Conservation (phyloP, 2,888 invertebrate species). For the Chydorus sphaericus region DNA sequence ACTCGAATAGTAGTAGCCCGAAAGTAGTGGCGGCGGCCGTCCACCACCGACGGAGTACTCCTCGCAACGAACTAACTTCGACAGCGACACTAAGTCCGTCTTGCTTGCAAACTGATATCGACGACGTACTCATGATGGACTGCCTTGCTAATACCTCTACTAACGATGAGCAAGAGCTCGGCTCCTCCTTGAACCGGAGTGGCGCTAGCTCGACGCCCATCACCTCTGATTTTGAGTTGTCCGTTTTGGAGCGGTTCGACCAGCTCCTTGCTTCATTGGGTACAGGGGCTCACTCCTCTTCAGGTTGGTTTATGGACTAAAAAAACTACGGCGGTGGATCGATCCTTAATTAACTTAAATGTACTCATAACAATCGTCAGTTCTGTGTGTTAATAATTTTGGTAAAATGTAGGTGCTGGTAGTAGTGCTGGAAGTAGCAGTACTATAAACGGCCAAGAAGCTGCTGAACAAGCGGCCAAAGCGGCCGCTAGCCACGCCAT, state of each 20-base stretch:
- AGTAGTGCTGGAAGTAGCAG: background rate
- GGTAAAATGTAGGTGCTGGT: background rate
- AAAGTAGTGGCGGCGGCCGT: background rate
- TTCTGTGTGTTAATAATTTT: no score
- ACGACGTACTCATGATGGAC: background rate
- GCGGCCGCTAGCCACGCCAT: background rate
- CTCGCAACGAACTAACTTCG: background rate
- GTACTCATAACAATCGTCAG: no score
- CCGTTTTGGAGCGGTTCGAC: conserved; percentile 15
- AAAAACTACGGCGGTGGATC: no score
- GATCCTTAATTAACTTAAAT: no score
- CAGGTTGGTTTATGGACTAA: conserved; percentile 5
- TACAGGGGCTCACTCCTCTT: no score
- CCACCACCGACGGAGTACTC: background rate
- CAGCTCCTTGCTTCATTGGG: conserved; percentile 14
- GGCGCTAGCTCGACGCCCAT: conserved; percentile 13
- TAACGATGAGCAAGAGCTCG: background rate
- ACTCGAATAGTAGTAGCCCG: background rate
- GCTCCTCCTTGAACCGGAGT: no score
- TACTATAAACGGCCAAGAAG: background rate
- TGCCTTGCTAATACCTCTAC: background rate
- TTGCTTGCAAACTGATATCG: conserved; percentile 6
- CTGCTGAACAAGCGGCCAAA: background rate
- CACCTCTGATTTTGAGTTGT: conserved; percentile 14
- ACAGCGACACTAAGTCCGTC: background rate